Conservation (phyloP, 2,797 vertebrate genomes). For the Pseudochirops cupreus region DNA sequence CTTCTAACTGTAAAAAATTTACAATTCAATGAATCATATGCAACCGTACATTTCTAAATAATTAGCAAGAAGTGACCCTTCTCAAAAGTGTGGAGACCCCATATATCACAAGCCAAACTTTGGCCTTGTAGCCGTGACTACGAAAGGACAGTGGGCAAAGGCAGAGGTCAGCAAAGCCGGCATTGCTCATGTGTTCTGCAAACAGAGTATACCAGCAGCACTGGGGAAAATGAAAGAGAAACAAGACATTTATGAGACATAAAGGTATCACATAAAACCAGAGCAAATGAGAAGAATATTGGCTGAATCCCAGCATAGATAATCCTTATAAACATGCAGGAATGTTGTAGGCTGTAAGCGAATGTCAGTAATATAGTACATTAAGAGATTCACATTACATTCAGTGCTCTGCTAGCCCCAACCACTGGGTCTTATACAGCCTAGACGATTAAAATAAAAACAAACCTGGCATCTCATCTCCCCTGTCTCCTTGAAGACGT, state of each 20-base stretch:
- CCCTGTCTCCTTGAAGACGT: constrained; percentile 76
- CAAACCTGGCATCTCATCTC: constrained; percentile 64
- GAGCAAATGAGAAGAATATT: constrained; percentile 82
- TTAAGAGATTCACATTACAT: constrained; percentile 84
- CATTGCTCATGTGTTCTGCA: constrained; percentile 71
- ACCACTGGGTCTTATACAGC: constrained; percentile 73
- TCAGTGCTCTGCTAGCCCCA: constrained; percentile 75
- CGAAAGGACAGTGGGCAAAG: constrained; percentile 67
- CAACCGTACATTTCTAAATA: constrained; percentile 72
- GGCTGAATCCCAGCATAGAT: constrained; percentile 81
- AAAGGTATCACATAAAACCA: constrained; percentile 83
- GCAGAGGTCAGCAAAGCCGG: constrained; percentile 42
- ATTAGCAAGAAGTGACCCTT: constrained; percentile 71
- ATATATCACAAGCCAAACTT: constrained; percentile 50
- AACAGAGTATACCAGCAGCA: constrained; percentile 73
- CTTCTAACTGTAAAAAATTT: constrained; percentile 62
- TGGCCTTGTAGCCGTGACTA: constrained; percentile 65
- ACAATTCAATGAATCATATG: constrained; percentile 33
- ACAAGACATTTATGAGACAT: constrained; percentile 81
- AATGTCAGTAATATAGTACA: constrained; percentile 82
- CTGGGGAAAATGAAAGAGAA: constrained; percentile 81
- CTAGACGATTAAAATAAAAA: constrained; percentile 80
- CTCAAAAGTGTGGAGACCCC: constrained; percentile 63
- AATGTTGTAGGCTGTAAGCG: constrained; percentile 84
- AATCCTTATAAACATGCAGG: constrained; percentile 84